Evolutionary conservation across 2,797 vertebrate genomes (phyloP), one percentile per base, ranked within the genome.

Genomic region (Pangasius djambal): DNA sequence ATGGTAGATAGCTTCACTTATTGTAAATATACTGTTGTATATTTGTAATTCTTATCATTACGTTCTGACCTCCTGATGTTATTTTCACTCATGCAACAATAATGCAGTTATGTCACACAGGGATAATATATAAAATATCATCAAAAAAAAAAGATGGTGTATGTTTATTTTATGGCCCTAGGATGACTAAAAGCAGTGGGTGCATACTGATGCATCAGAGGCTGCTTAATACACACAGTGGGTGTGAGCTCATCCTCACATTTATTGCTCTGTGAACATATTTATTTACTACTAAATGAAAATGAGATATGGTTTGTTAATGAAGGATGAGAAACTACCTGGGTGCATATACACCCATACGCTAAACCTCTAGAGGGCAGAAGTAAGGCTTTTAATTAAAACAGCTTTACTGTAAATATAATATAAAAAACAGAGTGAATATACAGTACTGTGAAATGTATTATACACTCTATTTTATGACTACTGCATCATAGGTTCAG

Each of bases 101-200:
- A 67, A 37, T 65, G 44, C 22, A 7, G 52, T 77, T 55, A 40
- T 85, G 34, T 67, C 83, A 78, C 40, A n/a, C 82, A n/a, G 82
- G 70, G 31, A 63, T 77, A 77, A 77, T 75, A 72, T 82, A n/a
- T 20, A 50, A 89, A 86, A 86, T 74, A 86, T n/a, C 84, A 61
- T 79, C 9, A 9, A 25, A 15, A 79, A 48, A 70, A 67, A 48
- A 55, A 50, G n/a, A 83, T 18, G n/a, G 15, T 34, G 59, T 87
- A 55, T 50, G 37, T 82, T 89, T 70, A 81, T 89, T 81, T 72
- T 82, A 61, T 78, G 25, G 88, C 83, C 16, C 25, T 15, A 79
- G 37, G 84, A 55, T 82, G 65, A 89, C 83, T 89, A 89, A 86
- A 78, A 77, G 72, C 9, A 37, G 61, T 89, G 88, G 88, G 88